Base-by-base conservation (phyloP, 1,140 invertebrate genomes). In the Polypedilum vanderplanki region DNA sequence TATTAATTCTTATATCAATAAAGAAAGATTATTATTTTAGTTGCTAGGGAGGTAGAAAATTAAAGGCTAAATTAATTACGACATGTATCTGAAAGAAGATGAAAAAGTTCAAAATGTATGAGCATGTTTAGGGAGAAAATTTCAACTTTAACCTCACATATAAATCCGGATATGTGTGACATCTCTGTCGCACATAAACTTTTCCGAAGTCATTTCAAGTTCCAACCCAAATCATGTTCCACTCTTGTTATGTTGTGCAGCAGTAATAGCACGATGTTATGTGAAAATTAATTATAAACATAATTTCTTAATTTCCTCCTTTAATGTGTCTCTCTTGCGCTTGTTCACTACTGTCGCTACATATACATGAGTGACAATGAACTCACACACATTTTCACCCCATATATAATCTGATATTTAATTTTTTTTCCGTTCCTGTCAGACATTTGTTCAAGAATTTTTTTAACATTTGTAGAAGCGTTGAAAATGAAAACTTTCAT, bases 251-350 rank as follows among this genome's bases (percentile, higher is more conserved):
- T 57, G 46, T 57, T 57, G n/a, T 57, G 46, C 46, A 57, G 46
- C 41, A 46, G 41, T 46, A 46, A 46, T 46, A 15, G 15, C 46
- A 57, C n/a, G 46, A 57, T 57, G 46, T 57, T 57, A 57, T 57
- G 12, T 15, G 46, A 18, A 70, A 70, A 70, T 70, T 70, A 70
- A 70, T 70, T 70, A 70, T 70, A 70, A 70, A 70, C 65, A 70
- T 70, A 70, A 70, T 70, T 70, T 70, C 65, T 70, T 70, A 70
- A 70, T 70, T 70, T 70, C 65, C 65, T 70, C 20, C 18, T 18
- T 57, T 57, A 33, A 33, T 33, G 24, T 33, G 5, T 33, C 24
- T 33, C 24, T 33, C 24, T 33, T 33, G 24, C 24, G 24, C 5
- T 33, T 33, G 24, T 33, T 33, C 24, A 33, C 24, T 33, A 33